Conservation (phyloP, 2,797 vertebrate genomes). For the Prunella strophiata region DNA sequence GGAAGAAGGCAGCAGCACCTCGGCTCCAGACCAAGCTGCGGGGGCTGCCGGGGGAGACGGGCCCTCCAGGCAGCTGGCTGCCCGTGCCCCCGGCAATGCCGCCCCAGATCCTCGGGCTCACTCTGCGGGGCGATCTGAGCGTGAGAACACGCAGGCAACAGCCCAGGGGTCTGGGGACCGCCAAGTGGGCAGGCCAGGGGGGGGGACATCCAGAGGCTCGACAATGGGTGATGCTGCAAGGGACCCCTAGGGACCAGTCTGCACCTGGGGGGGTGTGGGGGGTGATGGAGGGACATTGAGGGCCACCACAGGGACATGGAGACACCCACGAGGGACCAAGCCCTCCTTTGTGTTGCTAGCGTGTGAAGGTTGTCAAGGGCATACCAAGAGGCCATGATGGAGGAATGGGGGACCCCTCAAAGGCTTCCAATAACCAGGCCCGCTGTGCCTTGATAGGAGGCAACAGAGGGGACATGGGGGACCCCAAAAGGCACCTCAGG, state of each 20-base stretch:
- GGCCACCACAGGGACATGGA: not conserved
- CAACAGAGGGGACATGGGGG: not conserved
- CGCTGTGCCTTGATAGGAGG: not conserved
- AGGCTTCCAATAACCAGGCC: not conserved
- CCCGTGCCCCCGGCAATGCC: conserved; percentile 74
- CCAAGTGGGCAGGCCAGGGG: not conserved
- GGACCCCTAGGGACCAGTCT: not conserved
- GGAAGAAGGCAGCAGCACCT: conserved; percentile 68
- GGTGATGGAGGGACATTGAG: not conserved
- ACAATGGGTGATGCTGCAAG: not conserved
- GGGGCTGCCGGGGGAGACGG: not conserved
- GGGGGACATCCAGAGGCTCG: accelerated
- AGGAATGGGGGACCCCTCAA: no score
- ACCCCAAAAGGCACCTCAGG: no score
- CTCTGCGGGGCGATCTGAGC: conserved; percentile 66
- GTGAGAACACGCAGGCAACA: not conserved
- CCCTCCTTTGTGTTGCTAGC: not conserved
- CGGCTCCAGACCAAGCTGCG: conserved; percentile 84
- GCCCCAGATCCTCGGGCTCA: conserved; percentile 82
- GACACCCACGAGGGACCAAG: not conserved
- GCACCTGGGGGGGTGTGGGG: not conserved
- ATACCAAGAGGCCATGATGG: not conserved
- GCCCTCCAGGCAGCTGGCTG: conserved; percentile 63
- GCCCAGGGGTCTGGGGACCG: not conserved
- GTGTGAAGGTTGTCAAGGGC: not conserved